phyloP scores from a whole-genome alignment of 2,797 vertebrate species.

The Trachurus trachurus region DNA sequence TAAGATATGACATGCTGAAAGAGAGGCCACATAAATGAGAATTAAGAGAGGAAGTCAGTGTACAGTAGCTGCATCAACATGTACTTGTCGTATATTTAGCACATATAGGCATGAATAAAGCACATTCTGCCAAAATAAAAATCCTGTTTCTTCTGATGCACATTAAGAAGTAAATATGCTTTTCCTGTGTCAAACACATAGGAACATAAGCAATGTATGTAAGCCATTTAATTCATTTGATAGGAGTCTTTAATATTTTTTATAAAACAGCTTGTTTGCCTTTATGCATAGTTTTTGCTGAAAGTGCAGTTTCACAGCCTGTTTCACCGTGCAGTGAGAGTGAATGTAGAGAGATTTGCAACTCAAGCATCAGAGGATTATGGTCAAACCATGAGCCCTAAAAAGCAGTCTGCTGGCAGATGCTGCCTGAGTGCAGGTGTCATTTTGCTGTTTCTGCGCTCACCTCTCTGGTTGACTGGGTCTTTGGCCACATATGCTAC shows the following conservation, averaged over 20 bases:
- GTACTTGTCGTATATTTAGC: slow-evolving; percentile 4
- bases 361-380: background rate
- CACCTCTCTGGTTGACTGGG: slow-evolving; percentile 99
- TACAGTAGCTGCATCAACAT: slow-evolving; percentile 17
- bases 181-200: slow-evolving; percentile 35
- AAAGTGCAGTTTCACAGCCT: slow-evolving; percentile 15
- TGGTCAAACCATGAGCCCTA: background rate
- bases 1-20: slow-evolving; percentile 95
- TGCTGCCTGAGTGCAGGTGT: slow-evolving; percentile 21
- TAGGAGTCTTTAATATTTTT: slow-evolving; percentile 37
- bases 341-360: slow-evolving; percentile 13
- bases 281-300: slow-evolving; percentile 20
- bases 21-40: slow-evolving; percentile 23
- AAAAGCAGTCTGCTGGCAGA: slow-evolving; percentile 11
- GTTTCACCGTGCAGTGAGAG: background rate
- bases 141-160: background rate
- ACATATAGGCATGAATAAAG: slow-evolving; percentile 6
- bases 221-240: slow-evolving; percentile 29
- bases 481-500: slow-evolving; percentile 99
- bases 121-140: background rate
- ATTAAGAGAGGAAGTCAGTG: background rate
- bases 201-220: slow-evolving; percentile 22
- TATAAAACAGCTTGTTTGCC: slow-evolving; percentile 7
- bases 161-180: slow-evolving; percentile 23
- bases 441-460: slow-evolving; percentile 53